phyloP scores from a whole-genome alignment of 2,113 vertebrate species.

The Eptatretus burgeri region DNA sequence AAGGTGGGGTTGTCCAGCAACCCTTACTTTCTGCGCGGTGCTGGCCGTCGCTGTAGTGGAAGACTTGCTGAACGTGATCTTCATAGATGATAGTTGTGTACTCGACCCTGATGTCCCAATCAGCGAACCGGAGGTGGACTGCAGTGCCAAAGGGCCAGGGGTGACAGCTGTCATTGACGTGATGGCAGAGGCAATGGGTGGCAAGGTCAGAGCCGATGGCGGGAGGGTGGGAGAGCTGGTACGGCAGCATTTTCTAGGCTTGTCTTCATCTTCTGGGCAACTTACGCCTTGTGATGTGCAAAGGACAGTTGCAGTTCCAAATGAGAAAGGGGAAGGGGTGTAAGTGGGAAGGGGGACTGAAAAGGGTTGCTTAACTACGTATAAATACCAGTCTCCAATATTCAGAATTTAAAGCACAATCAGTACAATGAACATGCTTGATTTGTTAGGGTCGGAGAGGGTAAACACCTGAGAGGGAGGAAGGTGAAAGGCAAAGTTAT shows the following conservation, averaged over 20 bases:
- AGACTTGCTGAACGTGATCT: constrained; percentile 96
- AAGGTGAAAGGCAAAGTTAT: too few relatives aligned
- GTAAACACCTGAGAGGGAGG: too few relatives aligned
- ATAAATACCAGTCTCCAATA: too few relatives aligned
- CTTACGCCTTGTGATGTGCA: constrained; percentile 38
- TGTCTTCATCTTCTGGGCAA: constrained; percentile 91
- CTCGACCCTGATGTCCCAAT: too few relatives aligned
- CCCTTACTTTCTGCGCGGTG: constrained; percentile 66
- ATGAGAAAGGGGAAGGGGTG: too few relatives aligned
- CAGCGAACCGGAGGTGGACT: background rate
- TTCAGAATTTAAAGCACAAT: too few relatives aligned
- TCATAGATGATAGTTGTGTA: constrained; percentile 80
- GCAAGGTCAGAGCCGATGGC: constrained; percentile 70
- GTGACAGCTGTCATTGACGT: constrained; percentile 65
- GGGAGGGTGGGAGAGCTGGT: constrained; percentile 83
- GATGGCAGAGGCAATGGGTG: constrained; percentile 36
- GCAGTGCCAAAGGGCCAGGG: constrained; percentile 21
- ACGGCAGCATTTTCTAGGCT: constrained; percentile 71
- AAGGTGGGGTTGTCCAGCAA: background rate
- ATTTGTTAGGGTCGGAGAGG: too few relatives aligned
- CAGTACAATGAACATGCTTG: too few relatives aligned
- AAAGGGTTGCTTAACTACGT: too few relatives aligned
- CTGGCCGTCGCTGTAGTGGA: constrained; percentile 72
- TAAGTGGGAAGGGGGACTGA: too few relatives aligned
- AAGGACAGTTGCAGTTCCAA: background rate